Base-by-base conservation (phyloP, 2,888 invertebrate genomes). In the Theretra japonica region DNA sequence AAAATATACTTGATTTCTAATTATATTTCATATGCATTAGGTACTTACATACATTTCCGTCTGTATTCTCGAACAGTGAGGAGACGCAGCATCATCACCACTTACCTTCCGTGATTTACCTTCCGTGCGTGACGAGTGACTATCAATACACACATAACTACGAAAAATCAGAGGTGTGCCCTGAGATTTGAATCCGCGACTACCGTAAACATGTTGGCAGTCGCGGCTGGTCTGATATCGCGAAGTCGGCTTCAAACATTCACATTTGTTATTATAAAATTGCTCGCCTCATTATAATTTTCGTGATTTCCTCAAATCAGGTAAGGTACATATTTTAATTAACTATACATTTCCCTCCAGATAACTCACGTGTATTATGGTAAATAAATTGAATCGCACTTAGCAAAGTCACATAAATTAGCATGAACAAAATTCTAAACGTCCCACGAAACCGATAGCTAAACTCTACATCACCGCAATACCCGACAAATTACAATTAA, bases 401-500 rank as follows among this genome's bases (percentile, higher is more conserved):
- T 41, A 17, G 23, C 41, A 65, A 65, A 17, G 7, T 62, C 48
- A 23, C 65, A 48, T 65, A 65, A 65, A 65, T 48, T 11, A 41
- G 21, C 65, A 65, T 65, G 65, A 48, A 48, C 65, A 65, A 65
- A 65, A 50, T 69, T 28, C 25, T 28, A 56, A 71, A 41, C n/a
- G 23, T 7, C 33, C 21, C 21, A 53, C 25, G 48, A 60, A 69
- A 53, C 56, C 65, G 23, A 71, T 71, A 60, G 62, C 33, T 11
- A 62, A 30, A 30, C 65, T 23, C 56, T 30, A 65, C 53, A 71
- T 33, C 33, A 50, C 70, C 62, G 53, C 70, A 56, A 62, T 56
- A 60, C 56, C 58, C 30, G 72, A 68, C 58, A 65, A 70, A 73
- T 73, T 58, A 73, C 70, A 70, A 70, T 73, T 70, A 70, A 73